Conservation (phyloP, 2,888 invertebrate species). For the Agrotis puta region DNA sequence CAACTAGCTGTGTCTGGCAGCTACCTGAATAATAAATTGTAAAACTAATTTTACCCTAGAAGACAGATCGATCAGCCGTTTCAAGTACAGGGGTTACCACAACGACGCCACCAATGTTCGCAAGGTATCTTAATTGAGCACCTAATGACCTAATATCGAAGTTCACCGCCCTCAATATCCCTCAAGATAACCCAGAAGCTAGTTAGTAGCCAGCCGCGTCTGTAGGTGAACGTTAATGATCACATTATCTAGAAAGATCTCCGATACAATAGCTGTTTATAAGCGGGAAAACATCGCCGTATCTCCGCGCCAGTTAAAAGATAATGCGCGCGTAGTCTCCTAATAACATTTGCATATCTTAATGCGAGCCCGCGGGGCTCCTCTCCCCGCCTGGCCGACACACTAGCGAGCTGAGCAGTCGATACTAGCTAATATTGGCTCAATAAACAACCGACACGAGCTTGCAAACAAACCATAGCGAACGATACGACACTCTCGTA, state of each 20-base stretch:
- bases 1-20: too few species aligned
- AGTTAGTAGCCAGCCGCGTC: constrained; percentile 52
- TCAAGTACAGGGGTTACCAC: constrained; percentile 27
- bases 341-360: constrained; percentile 88
- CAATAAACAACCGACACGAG: constrained; percentile 76
- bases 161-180: constrained; percentile 33
- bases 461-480: constrained; percentile 75
- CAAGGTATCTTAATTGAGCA: constrained; percentile 40
- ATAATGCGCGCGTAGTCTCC: constrained; percentile 79
- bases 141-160: constrained; percentile 35
- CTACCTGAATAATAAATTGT: background rate
- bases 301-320: constrained; percentile 78
- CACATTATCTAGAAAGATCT: constrained; percentile 73
- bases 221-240: constrained; percentile 64
- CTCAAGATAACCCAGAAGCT: constrained; percentile 46
- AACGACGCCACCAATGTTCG: constrained; percentile 20
- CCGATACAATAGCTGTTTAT: constrained; percentile 74
- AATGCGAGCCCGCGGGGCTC: constrained; percentile 74
- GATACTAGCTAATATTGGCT: constrained; percentile 78
- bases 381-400: constrained; percentile 30
- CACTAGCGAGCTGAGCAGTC: constrained; percentile 65
- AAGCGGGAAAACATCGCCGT: constrained; percentile 73
- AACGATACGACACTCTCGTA: constrained; percentile 74
- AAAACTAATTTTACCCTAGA: background rate
- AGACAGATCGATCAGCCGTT: background rate